Percentiles rank a stretch among this genome's conserved stretches.
Conservation (phyloP, 2,888 invertebrate genomes). For the Drosophila buzzatii region DNA sequence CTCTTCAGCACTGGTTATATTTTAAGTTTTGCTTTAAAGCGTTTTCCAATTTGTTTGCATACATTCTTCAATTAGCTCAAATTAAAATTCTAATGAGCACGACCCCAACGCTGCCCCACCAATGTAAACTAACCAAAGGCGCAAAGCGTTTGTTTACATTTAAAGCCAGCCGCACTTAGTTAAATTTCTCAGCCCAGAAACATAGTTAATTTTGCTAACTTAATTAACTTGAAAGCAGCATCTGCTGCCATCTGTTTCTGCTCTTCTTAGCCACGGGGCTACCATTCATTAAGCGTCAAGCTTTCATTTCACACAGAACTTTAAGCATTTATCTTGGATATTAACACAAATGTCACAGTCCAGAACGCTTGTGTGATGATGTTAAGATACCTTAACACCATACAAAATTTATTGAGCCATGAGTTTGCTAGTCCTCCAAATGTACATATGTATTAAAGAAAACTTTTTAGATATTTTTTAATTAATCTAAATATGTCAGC, state of each 20-base stretch:
- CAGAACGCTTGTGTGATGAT: background rate
- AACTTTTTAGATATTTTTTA: background rate
- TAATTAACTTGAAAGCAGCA: constrained; percentile 48
- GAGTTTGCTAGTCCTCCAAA: background rate
- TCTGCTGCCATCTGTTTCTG: background rate
- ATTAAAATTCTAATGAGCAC: constrained; percentile 48
- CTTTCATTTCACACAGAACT: constrained; percentile 38
- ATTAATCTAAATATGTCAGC: background rate
- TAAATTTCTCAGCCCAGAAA: constrained; percentile 6
- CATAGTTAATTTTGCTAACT: constrained; percentile 42
- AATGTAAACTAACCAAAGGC: constrained; percentile 17
- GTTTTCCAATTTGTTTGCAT: constrained; percentile 44
- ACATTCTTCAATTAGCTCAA: constrained; percentile 55
- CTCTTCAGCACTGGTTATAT: constrained; percentile 19
- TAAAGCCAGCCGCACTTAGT: constrained; percentile 5
- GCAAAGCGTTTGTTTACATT: constrained; percentile 29
- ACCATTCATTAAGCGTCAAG: constrained; percentile 31
- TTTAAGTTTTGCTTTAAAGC: constrained; percentile 25
- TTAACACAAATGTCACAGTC: constrained; percentile 1
- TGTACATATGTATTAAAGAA: background rate
- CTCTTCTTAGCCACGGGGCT: constrained; percentile 1
- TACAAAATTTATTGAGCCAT: background rate
- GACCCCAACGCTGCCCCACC: constrained; percentile 1
- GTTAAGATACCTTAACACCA: background rate
- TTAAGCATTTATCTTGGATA: constrained; percentile 26